phyloP scores from a whole-genome alignment of 2,797 vertebrate species.

The Enteromius fasciolatus region DNA sequence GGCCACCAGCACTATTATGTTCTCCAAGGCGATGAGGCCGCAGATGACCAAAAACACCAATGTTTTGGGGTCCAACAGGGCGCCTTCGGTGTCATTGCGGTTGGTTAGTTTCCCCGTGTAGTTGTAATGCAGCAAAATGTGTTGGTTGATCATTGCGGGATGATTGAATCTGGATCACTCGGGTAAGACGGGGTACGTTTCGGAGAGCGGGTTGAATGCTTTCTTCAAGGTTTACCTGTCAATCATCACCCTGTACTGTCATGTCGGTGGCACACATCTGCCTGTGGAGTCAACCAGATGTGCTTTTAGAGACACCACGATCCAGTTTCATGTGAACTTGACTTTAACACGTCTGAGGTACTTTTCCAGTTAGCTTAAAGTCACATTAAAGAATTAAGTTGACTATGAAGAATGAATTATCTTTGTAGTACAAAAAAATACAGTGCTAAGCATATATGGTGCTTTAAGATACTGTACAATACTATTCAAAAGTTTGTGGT shows the following conservation, averaged over 20 bases:
- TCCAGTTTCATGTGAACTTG: background rate
- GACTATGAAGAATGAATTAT: background rate
- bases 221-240: conserved; percentile 8
- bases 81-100: conserved; percentile 62
- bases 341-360: background rate
- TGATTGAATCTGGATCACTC: background rate
- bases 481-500: background rate
- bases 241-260: background rate
- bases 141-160: conserved; percentile 60
- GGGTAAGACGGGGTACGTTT: background rate
- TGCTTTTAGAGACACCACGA: background rate
- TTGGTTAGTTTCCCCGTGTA: conserved; percentile 86
- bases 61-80: conserved; percentile 71
- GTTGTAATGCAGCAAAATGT: conserved; percentile 85
- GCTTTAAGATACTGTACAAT: background rate
- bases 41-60: conserved; percentile 84
- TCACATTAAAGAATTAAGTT: background rate
- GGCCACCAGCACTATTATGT: conserved; percentile 90
- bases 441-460: background rate
- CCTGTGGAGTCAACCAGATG: conserved; percentile 17
- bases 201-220: background rate
- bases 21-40: conserved; percentile 91
- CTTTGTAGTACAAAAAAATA: background rate
- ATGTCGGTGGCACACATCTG: conserved; percentile 24
- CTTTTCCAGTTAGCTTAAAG: background rate